A percentile compares a stretch with the other conserved stretches of the same genome.
phyloP scores from a whole-genome alignment of 2,113 vertebrate species.

The Aptenodytes patagonicus region DNA sequence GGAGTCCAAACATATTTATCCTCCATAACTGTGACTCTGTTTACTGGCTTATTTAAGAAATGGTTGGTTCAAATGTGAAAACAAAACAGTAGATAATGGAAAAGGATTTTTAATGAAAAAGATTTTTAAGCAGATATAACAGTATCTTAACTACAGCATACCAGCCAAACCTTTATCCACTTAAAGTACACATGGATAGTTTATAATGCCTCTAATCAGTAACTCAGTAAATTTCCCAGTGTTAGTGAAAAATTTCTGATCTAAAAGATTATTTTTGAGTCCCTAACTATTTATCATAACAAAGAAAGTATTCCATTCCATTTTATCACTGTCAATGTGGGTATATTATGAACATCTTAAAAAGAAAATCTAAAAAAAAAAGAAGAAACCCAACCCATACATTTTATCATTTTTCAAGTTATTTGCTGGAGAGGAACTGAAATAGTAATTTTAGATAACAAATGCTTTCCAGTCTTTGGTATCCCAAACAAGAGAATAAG shows the following conservation, averaged over 20 bases:
- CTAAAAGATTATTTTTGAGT: neutral
- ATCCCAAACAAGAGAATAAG: neutral
- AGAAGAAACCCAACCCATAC: neutral
- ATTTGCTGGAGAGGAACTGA: neutral
- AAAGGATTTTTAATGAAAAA: neutral
- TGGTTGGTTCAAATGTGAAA: neutral
- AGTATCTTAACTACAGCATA: neutral
- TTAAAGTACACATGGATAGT: neutral
- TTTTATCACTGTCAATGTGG: conserved; percentile 20
- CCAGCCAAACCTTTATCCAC: neutral
- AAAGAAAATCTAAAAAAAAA: neutral
- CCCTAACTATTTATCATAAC: neutral
- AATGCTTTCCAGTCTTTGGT: neutral
- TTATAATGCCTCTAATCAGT: neutral
- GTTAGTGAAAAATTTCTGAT: neutral
- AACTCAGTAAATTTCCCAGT: neutral
- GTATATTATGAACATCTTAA: neutral
- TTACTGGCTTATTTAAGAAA: neutral
- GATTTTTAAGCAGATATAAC: neutral
- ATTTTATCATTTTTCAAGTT: neutral
- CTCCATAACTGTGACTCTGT: neutral
- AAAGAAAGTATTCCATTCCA: neutral
- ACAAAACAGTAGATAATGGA: neutral
- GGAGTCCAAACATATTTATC: neutral
- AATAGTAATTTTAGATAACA: conserved; percentile 18